Evolutionary conservation across 2,113 vertebrate genomes (phyloP), one percentile per base, ranked within the genome.

Genomic region (Dryoscopus gambensis): DNA sequence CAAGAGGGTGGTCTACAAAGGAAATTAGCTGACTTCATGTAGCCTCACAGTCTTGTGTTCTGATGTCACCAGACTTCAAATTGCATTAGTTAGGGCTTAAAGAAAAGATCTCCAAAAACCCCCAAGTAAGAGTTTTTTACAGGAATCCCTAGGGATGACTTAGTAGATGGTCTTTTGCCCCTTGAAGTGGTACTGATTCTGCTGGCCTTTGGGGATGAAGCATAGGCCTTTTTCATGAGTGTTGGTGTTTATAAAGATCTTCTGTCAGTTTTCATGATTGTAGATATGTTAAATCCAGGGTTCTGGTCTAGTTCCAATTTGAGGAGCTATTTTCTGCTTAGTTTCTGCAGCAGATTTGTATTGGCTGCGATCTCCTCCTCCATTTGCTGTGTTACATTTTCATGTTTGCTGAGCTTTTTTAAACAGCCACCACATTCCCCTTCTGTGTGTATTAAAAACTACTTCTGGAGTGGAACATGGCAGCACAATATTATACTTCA

Each of bases 291-390:
- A 83, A 93, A 93, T 69, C 47, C 64, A 85, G 67, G 67, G 37
- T 87, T 84, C 90, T 95, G 93, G 90, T 90, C 49, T 87, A 46
- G 60, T 92, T 94, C 87, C 93, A 97, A 40, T 91, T 75, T 91
- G 49, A 90, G 74, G n/a, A 89, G 71, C 75, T 95, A 90, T 97
- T 92, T 97, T 94, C 86, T 89, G 80, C 90, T 94, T 75, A 78
- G 90, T 87, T 95, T 93, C 90, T 92, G 80, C 75, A 95, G 90
- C 94, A 93, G 90, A 95, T 96, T 96, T 97, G 92, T 96, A 94
- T 95, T 96, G 93, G 90, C 92, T 97, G 92, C 0, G 2, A 78
- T 95, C 79, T 94, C 93, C 92, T 96, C 90, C 90, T 96, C 92
- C 88, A 79, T 87, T 95, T 96, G 84, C 84, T 90, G 78, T 95